These are phyloP conservation scores for Cossypha niveicapilla DNA, from an alignment of 2,797 vertebrate species.

Conservation along the genomic window DNA sequence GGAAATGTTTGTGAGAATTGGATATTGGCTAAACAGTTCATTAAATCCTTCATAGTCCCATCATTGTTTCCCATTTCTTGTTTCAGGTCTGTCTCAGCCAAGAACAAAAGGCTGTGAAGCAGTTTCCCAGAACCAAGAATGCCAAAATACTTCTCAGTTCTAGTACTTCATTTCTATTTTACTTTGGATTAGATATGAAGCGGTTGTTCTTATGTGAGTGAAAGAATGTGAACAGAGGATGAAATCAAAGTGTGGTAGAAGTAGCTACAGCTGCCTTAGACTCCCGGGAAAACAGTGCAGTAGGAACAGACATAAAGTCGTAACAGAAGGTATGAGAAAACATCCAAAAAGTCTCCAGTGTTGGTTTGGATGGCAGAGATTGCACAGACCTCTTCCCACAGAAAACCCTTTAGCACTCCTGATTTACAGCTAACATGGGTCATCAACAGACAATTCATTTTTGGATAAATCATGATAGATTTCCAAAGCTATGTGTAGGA, in stretches of 20 bases:
- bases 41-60: background rate
- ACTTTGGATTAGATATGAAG: background rate
- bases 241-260: background rate
- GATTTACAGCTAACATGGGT: slow-evolving; percentile 27
- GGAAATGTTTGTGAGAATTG: slow-evolving; percentile 16
- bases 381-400: slow-evolving; percentile 14
- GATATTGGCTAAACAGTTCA: background rate
- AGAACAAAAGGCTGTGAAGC: background rate
- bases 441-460: slow-evolving; percentile 37
- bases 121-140: background rate
- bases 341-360: background rate
- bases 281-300: background rate
- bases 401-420: slow-evolving; percentile 12
- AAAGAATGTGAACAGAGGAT: background rate
- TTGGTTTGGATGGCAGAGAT: background rate
- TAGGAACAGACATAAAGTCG: background rate
- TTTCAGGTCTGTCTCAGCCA: background rate
- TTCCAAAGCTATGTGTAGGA: slow-evolving; percentile 31
- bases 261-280: background rate
- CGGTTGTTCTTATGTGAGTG: background rate
- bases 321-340: slow-evolving; percentile 36
- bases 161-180: background rate
- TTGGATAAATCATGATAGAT: slow-evolving; percentile 12
- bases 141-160: background rate
- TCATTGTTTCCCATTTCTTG: background rate